Evolutionary conservation across 2,888 invertebrate species (phyloP).

Genomic region (Chalcosyrphus nemorum): DNA sequence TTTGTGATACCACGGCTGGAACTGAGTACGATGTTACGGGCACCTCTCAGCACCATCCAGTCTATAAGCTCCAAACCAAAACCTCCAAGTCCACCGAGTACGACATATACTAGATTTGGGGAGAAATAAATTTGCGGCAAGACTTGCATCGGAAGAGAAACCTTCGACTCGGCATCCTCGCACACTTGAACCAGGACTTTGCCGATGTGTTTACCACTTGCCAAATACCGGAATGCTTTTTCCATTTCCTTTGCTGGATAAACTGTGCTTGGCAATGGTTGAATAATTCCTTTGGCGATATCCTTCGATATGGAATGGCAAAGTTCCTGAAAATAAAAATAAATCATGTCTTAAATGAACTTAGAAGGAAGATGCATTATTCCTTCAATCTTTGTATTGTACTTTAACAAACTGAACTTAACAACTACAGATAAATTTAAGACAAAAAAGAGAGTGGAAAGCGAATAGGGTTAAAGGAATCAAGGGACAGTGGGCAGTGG

Average conservation of each 20-base stretch:
- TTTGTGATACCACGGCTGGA: slow-evolving; percentile 90
- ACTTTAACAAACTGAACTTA: too few species aligned
- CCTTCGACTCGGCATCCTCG: slow-evolving; percentile 74
- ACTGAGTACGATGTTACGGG: slow-evolving; percentile 89
- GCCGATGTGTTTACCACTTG: slow-evolving; percentile 90
- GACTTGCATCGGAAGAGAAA: slow-evolving; percentile 78
- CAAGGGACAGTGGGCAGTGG: too few species aligned
- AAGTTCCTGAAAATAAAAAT: slow-evolving; percentile 16
- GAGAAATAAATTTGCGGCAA: slow-evolving; percentile 78
- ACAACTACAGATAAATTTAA: too few species aligned
- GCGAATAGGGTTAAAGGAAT: too few species aligned
- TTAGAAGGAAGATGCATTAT: too few species aligned
- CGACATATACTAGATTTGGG: slow-evolving; percentile 83
- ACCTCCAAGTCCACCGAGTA: slow-evolving; percentile 93
- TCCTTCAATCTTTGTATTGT: too few species aligned
- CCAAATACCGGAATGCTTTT: slow-evolving; percentile 87
- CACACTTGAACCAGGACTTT: slow-evolving; percentile 84
- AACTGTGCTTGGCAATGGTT: slow-evolving; percentile 86
- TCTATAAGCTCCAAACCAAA: slow-evolving; percentile 94
- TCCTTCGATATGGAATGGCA: slow-evolving; percentile 81
- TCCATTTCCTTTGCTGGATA: slow-evolving; percentile 87
- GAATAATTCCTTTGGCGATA: slow-evolving; percentile 86
- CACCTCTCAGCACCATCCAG: slow-evolving; percentile 93
- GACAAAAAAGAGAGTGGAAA: too few species aligned
- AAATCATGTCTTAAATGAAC: too few species aligned